Percentiles rank a stretch among this genome's conserved stretches.
Conservation (phyloP, 2,888 invertebrate species). For the Hydrotaea cyrtoneurina region DNA sequence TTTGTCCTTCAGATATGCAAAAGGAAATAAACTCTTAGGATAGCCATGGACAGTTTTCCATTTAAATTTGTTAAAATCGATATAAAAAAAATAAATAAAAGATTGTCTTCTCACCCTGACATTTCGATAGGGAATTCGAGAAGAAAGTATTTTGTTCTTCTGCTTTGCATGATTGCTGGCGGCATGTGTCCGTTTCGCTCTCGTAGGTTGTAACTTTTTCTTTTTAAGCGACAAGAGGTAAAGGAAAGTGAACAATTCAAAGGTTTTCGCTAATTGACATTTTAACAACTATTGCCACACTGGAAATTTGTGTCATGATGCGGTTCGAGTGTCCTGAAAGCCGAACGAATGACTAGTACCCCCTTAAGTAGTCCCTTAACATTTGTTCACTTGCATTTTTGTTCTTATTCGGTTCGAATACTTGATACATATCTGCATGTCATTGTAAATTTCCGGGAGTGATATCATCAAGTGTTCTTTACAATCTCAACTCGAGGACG, state of each 20-base stretch:
- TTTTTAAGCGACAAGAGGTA: not conserved
- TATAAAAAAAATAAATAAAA: too few species aligned
- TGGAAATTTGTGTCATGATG: slow-evolving; percentile 53
- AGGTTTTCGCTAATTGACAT: slow-evolving; percentile 70
- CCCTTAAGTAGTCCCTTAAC: slow-evolving; percentile 20
- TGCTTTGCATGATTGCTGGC: not conserved
- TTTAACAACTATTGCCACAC: slow-evolving; percentile 73
- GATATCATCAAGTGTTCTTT: not conserved
- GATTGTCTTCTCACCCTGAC: too few species aligned
- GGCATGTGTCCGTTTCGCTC: not conserved
- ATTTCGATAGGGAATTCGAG: too few species aligned
- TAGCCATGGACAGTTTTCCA: too few species aligned
- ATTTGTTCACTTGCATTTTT: not conserved
- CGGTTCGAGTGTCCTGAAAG: slow-evolving; percentile 37
- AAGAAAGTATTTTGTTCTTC: too few species aligned
- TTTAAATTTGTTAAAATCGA: slow-evolving; percentile 4
- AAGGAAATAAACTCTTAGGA: too few species aligned
- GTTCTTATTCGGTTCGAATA: not conserved
- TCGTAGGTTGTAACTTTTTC: not conserved
- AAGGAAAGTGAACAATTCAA: slow-evolving; percentile 24
- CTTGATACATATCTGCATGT: not conserved
- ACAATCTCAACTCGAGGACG: not conserved
- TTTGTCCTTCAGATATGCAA: too few species aligned
- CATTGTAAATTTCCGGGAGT: too few species aligned
- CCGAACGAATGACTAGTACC: not conserved